A percentile compares a stretch with the other conserved stretches of the same genome.
phyloP scores from a whole-genome alignment of 1,140 invertebrate genomes.

The Apis mellifera region Amel_HAv3.1 CM009943.2:4949501-4950000 shows the following conservation, averaged over 20 bases:
- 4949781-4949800: not conserved
- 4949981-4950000: too few species aligned
- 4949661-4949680: too few species aligned
- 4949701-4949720: not conserved
- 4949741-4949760: constrained; percentile 33
- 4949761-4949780: not conserved
- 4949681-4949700: too few species aligned
- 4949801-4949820: not conserved
- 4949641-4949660: not conserved
- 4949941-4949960: not conserved
- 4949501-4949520: not conserved
- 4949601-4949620: not conserved
- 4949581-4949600: not conserved
- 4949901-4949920: not conserved
- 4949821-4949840: not conserved
- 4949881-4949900: not conserved
- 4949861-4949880: not conserved
- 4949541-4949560: not conserved
- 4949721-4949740: not conserved
- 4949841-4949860: not conserved
- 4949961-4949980: too few species aligned
- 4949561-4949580: too few species aligned
- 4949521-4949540: too few species aligned
- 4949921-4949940: not conserved
- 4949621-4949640: not conserved